phyloP scores from a whole-genome alignment of 2,888 invertebrate species.

The Agrochola litura region DNA sequence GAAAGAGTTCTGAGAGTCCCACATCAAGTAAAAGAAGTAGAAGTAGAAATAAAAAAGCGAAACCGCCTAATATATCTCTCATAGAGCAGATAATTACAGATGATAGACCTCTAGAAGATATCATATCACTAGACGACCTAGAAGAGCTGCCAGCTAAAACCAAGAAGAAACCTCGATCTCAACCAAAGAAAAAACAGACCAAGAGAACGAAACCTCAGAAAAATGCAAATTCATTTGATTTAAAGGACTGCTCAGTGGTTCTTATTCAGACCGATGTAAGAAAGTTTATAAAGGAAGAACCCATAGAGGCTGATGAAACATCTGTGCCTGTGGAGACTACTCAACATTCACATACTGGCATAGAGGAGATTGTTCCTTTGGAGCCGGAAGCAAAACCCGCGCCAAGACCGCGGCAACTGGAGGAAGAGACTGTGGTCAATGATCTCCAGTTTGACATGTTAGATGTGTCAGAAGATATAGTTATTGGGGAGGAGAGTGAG shows the following conservation, averaged over 20 bases:
- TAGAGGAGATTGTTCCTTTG: not conserved
- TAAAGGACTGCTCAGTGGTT: conserved; percentile 81
- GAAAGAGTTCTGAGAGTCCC: conserved; percentile 76
- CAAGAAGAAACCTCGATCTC: conserved; percentile 68
- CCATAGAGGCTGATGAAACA: conserved; percentile 25
- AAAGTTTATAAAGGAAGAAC: conserved; percentile 66
- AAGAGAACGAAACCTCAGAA: conserved; percentile 65
- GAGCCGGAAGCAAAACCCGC: conserved; percentile 8
- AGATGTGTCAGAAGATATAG: conserved; percentile 87
- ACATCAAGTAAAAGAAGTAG: conserved; percentile 67
- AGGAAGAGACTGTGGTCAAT: conserved; percentile 70
- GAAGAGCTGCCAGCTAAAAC: conserved; percentile 74
- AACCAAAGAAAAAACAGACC: conserved; percentile 57
- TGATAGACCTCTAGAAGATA: conserved; percentile 85
- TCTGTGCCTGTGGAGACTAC: conserved; percentile 9
- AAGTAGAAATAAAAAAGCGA: conserved; percentile 69
- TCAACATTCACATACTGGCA: conserved; percentile 7
- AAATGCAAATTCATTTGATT: conserved; percentile 55
- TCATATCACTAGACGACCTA: conserved; percentile 84
- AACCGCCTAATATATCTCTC: conserved; percentile 84
- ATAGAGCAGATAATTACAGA: conserved; percentile 86
- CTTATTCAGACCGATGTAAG: conserved; percentile 76
- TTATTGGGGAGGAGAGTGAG: conserved; percentile 83
- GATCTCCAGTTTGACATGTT: conserved; percentile 87
- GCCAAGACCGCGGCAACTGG: conserved; percentile 36